These are phyloP conservation scores for Creontiades dilutus DNA, from an alignment of 2,888 invertebrate genomes.

Conservation along the genomic window DNA sequence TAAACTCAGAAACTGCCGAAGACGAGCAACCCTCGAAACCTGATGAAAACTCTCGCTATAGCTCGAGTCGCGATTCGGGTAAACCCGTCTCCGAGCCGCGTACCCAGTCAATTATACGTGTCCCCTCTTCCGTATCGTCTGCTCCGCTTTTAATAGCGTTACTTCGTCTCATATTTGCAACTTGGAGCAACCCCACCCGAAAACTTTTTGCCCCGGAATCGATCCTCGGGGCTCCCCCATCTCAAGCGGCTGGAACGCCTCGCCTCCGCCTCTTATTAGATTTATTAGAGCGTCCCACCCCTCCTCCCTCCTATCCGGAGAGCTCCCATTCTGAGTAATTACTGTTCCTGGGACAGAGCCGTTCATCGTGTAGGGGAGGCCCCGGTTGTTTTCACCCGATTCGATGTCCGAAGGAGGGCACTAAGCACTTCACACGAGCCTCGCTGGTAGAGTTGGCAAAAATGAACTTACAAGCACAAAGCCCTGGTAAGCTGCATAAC, in stretches of 20 bases:
- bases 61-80: background rate
- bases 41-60: background rate
- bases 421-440: background rate
- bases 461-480: too few relatives aligned
- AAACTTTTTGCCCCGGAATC: conserved; percentile 15
- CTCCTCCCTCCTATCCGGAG: too few relatives aligned
- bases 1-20: too few relatives aligned
- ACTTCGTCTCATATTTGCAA: conserved; percentile 25
- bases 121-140: conserved; percentile 32
- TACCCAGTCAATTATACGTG: conserved; percentile 11
- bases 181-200: background rate
- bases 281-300: conserved; percentile 29
- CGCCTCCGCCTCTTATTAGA: conserved; percentile 24
- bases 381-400: background rate
- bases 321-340: conserved; percentile 36
- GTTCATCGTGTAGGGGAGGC: background rate
- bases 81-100: conserved; percentile 2
- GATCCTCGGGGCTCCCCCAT: background rate
- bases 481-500: too few relatives aligned
- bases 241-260: background rate
- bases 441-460: background rate
- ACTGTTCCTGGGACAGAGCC: background rate
- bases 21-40: background rate
- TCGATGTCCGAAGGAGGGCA: background rate
- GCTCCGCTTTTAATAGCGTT: conserved; percentile 26